A percentile compares a stretch with the other conserved stretches of the same genome.
These are phyloP conservation scores for Tubulanus polymorphus DNA, from an alignment of 2,888 invertebrate species.

Conservation along the genomic window DNA sequence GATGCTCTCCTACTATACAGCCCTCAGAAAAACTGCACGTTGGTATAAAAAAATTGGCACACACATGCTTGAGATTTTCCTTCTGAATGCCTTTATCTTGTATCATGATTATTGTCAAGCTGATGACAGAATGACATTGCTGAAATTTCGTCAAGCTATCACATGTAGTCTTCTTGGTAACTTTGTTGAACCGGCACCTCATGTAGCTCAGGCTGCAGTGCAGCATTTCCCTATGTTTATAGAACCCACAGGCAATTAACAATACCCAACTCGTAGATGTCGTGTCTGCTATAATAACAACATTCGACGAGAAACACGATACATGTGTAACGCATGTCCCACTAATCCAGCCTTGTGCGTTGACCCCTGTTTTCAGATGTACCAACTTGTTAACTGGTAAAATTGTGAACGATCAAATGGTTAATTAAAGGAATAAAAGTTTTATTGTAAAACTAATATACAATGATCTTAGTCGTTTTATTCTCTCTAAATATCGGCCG, in stretches of 20 bases:
- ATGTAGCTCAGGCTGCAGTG: too few species aligned
- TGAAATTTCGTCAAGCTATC: conserved; percentile 12
- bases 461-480: too few species aligned
- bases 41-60: conserved; percentile 15
- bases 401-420: too few species aligned
- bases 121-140: conserved; percentile 5
- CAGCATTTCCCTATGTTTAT: too few species aligned
- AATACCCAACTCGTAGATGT: background rate
- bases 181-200: too few species aligned
- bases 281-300: background rate
- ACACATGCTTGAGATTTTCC: conserved; percentile 9
- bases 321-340: background rate
- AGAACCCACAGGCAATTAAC: too few species aligned
- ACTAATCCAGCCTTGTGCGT: background rate
- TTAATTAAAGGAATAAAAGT: too few species aligned
- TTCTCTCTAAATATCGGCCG: too few species aligned
- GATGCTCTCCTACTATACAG: conserved; percentile 18
- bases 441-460: too few species aligned
- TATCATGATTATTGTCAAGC: conserved; percentile 4
- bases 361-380: background rate
- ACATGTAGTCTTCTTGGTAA: too few species aligned
- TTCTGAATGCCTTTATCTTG: conserved; percentile 15
- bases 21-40: conserved; percentile 11
- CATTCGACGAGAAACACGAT: background rate
- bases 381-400: too few species aligned